phyloP scores from a whole-genome alignment of 2,113 vertebrate genomes.

The Entosphenus tridentatus region DNA sequence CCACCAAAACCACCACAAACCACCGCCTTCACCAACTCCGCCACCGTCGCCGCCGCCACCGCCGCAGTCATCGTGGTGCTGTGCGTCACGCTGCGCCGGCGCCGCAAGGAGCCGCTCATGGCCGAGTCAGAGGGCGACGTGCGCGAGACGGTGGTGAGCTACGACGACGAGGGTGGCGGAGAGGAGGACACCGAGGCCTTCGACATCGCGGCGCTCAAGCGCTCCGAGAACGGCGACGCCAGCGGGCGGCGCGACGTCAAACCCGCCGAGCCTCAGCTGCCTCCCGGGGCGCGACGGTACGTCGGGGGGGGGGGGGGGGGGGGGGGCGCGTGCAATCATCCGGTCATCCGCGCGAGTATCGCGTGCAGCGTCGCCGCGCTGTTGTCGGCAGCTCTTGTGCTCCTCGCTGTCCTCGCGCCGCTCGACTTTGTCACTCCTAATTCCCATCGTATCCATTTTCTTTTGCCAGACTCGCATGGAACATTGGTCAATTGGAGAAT shows the following conservation, averaged over 20 bases:
- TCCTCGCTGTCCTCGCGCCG: no score
- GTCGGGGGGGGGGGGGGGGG: no score
- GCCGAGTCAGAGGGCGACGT: conserved; percentile 67
- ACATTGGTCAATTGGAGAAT: no score
- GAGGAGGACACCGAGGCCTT: conserved; percentile 94
- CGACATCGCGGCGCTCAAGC: conserved; percentile 53
- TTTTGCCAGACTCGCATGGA: no score
- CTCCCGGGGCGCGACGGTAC: background rate
- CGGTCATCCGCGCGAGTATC: no score
- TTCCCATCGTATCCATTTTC: no score
- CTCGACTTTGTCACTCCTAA: no score
- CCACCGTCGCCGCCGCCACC: background rate
- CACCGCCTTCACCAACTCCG: no score
- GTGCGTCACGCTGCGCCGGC: conserved; percentile 54
- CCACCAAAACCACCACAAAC: no score
- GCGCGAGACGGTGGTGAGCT: conserved; percentile 83
- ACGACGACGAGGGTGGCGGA: conserved; percentile 78
- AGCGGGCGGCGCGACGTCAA: conserved; percentile 2
- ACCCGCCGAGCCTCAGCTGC: conserved; percentile 2
- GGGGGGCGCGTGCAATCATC: no score
- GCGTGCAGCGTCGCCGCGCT: no score
- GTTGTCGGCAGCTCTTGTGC: no score
- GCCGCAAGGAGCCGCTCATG: conserved; percentile 70
- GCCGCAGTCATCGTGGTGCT: conserved; percentile 58
- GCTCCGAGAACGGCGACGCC: background rate